Percentiles rank a stretch among this genome's conserved stretches.
Conservation (phyloP, 1,140 invertebrate genomes). For the Lasaia peninsularis region DNA sequence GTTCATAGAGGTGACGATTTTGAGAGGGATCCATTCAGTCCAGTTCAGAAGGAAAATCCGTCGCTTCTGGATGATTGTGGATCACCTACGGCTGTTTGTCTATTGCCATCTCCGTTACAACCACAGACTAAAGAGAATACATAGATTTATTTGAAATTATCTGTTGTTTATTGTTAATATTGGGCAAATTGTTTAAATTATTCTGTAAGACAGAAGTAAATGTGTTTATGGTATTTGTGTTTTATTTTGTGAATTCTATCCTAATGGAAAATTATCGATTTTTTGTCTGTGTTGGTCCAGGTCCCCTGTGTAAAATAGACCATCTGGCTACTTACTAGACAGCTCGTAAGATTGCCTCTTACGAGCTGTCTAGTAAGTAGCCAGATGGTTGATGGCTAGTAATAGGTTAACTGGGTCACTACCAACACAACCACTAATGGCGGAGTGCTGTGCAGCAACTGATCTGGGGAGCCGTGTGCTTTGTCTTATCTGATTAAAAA, state of each 20-base stretch:
- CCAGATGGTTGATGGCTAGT: no score
- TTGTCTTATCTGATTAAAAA: no score
- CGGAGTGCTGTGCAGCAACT: no score
- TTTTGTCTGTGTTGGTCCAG: no score
- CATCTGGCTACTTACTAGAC: no score
- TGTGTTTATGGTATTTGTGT: not conserved
- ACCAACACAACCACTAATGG: no score
- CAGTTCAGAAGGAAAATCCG: slow-evolving; percentile 26
- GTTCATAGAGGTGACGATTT: slow-evolving; percentile 36
- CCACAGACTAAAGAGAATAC: slow-evolving; percentile 61
- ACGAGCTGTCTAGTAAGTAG: no score
- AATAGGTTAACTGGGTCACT: no score
- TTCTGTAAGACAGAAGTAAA: slow-evolving; percentile 3
- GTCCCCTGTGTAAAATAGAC: no score
- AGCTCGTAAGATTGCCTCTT: no score
- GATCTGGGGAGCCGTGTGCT: no score
- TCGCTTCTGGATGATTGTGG: slow-evolving; percentile 80
- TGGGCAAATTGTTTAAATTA: not conserved
- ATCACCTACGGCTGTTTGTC: slow-evolving; percentile 76
- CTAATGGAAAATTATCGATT: no score
- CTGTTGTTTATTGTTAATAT: not conserved
- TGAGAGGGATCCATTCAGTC: slow-evolving; percentile 29
- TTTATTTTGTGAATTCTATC: not conserved
- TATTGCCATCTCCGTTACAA: slow-evolving; percentile 81
- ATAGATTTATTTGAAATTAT: slow-evolving; percentile 25